Conservation (phyloP, 2,113 vertebrate species). For the Garra rufa region DNA sequence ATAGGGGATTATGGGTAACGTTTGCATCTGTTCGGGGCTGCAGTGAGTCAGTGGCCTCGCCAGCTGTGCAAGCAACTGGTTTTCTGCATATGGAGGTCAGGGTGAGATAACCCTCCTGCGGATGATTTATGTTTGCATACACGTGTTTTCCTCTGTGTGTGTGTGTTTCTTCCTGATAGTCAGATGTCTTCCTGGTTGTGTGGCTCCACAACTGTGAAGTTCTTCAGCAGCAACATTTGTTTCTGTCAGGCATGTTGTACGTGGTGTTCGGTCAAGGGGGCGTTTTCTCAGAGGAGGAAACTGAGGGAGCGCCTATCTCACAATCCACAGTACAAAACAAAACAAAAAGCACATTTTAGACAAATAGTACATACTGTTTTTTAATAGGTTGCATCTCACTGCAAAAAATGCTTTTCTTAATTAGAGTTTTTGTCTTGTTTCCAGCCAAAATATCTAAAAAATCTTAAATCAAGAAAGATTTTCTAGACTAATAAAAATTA, state of each 20-base stretch:
- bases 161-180: slow-evolving; percentile 33
- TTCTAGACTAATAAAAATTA: too few relatives aligned
- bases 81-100: slow-evolving; percentile 26
- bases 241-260: slow-evolving; percentile 15
- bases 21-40: slow-evolving; percentile 33
- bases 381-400: too few relatives aligned
- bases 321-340: background rate
- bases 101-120: slow-evolving; percentile 24
- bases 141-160: slow-evolving; percentile 37
- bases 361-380: background rate
- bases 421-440: too few relatives aligned
- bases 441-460: too few relatives aligned
- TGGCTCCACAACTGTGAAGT: background rate
- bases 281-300: background rate
- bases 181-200: slow-evolving; percentile 34
- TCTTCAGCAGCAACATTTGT: slow-evolving; percentile 28
- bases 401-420: too few relatives aligned
- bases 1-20: slow-evolving; percentile 29
- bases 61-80: slow-evolving; percentile 45
- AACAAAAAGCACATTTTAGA: background rate
- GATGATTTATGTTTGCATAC: slow-evolving; percentile 41
- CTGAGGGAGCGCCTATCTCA: background rate
- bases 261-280: background rate
- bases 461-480: too few relatives aligned
- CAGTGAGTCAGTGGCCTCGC: slow-evolving; percentile 38